A percentile compares a stretch with the other conserved stretches of the same genome.
phyloP scores from a whole-genome alignment of 2,113 vertebrate genomes.

The human region GRCh38 chr20:20284001-20284500 shows the following conservation, averaged over 20 bases:
- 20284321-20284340: too few relatives aligned
- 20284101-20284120: neutral
- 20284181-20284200: neutral
- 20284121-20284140: neutral
- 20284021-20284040: neutral
- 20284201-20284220: neutral
- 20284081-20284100: neutral
- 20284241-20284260: neutral
- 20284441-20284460: too few relatives aligned
- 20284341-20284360: too few relatives aligned
- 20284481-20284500: too few relatives aligned
- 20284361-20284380: too few relatives aligned
- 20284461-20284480: too few relatives aligned
- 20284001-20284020: neutral
- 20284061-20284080: slow-evolving; percentile 12
- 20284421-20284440: too few relatives aligned
- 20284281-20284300: too few relatives aligned
- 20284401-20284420: too few relatives aligned
- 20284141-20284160: neutral
- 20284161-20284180: neutral
- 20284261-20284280: too few relatives aligned
- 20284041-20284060: neutral
- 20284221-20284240: neutral
- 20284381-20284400: too few relatives aligned
- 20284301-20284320: too few relatives aligned